A percentile compares a stretch with the other conserved stretches of the same genome.
Conservation (phyloP, 2,888 invertebrate species). For the Gymnosoma rotundatum region DNA sequence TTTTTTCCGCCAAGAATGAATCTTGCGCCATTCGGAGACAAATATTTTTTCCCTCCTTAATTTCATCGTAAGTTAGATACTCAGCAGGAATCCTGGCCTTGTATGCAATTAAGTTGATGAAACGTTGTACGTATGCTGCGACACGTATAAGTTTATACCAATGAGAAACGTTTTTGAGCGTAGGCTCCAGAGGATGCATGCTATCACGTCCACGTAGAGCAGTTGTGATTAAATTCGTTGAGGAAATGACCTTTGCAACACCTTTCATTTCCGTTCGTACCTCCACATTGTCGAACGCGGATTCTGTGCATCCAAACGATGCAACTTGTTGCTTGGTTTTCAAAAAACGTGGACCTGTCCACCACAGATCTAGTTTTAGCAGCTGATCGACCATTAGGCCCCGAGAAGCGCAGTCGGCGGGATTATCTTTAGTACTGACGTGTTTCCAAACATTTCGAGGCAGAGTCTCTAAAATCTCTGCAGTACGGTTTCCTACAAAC, state of each 20-base stretch:
- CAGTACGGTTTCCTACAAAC: conserved; percentile 23
- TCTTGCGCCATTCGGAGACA: conserved; percentile 32
- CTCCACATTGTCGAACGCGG: no score
- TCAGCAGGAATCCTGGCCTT: no score
- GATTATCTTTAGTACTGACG: conserved; percentile 14
- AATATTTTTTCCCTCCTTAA: not conserved
- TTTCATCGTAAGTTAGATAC: conserved; percentile 26
- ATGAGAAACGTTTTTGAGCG: not conserved
- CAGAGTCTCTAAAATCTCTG: conserved; percentile 24
- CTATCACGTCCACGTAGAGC: no score
- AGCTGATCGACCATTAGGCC: conserved; percentile 20
- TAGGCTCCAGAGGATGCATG: no score
- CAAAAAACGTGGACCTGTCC: no score
- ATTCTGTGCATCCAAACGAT: no score
- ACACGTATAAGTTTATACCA: conserved; percentile 50
- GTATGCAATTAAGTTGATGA: conserved; percentile 18
- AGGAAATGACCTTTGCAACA: no score
- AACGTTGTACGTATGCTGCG: conserved; percentile 48
- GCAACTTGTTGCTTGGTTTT: no score
- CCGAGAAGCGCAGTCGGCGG: conserved; percentile 44
- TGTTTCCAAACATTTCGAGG: conserved; percentile 6
- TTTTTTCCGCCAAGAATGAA: conserved; percentile 2
- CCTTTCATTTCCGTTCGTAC: no score
- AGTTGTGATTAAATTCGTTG: no score
- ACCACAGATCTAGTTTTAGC: not conserved